A percentile compares a stretch with the other conserved stretches of the same genome.
Evolutionary conservation across 2,797 vertebrate species (phyloP).

Genomic region (Ataeniobius toweri): DNA sequence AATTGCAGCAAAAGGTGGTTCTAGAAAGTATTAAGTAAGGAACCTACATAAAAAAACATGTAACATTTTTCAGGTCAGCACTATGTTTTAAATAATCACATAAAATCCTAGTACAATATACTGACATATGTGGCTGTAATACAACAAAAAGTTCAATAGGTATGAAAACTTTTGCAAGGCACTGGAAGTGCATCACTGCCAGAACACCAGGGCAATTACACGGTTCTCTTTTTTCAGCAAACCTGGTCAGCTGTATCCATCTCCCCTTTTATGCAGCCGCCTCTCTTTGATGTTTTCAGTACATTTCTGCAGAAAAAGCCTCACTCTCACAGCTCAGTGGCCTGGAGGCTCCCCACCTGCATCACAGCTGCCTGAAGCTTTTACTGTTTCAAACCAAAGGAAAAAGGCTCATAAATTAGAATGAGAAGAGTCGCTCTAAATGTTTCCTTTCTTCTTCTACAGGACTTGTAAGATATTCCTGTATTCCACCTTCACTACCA

Average conservation of each 20-base stretch:
- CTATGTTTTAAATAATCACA: too few relatives aligned
- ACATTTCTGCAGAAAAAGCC: slow-evolving; percentile 35
- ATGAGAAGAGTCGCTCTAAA: slow-evolving; percentile 1
- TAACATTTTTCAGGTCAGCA: neutral
- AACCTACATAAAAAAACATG: neutral
- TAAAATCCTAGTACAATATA: neutral
- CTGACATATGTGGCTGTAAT: neutral
- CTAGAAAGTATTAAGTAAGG: too few relatives aligned
- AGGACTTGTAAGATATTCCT: slow-evolving; percentile 76
- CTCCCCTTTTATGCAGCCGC: slow-evolving; percentile 50
- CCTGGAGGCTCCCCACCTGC: slow-evolving; percentile 4
- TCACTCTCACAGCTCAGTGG: slow-evolving; percentile 7
- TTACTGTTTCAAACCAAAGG: neutral
- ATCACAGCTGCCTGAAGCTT: slow-evolving; percentile 3
- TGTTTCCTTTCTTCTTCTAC: slow-evolving; percentile 10
- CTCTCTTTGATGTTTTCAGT: slow-evolving; percentile 50
- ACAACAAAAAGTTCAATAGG: neutral
- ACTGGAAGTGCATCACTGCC: slow-evolving; percentile 27
- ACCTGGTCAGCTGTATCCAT: slow-evolving; percentile 68
- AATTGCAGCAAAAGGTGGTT: neutral
- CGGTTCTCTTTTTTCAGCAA: slow-evolving; percentile 63
- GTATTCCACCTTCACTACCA: slow-evolving; percentile 48
- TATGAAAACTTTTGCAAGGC: neutral
- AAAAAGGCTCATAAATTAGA: neutral
- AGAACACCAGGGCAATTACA: slow-evolving; percentile 65